Evolutionary conservation across 2,888 invertebrate species (phyloP).

Genomic region (Odontocerum albicorne): DNA sequence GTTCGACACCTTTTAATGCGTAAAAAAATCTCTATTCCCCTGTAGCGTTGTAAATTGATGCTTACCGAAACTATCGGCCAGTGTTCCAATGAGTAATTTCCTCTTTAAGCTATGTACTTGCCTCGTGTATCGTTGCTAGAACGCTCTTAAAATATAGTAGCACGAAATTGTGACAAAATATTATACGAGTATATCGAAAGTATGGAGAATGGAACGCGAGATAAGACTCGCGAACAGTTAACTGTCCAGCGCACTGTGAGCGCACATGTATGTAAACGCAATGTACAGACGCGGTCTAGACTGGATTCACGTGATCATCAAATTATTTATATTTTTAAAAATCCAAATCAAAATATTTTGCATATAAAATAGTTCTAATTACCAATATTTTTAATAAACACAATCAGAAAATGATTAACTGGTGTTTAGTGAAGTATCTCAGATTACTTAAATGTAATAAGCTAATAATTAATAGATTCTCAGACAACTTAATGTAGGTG

Average conservation of each 20-base stretch:
- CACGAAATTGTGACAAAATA: neutral
- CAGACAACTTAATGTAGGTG: slow-evolving; percentile 13
- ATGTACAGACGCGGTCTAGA: neutral
- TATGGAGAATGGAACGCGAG: neutral
- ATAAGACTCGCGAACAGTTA: no score
- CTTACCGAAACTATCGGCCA: neutral
- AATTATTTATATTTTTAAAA: slow-evolving; percentile 2
- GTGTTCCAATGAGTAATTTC: slow-evolving; percentile 4
- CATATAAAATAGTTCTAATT: no score
- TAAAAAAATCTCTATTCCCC: slow-evolving; percentile 1
- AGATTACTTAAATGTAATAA: no score
- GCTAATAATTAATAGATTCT: no score
- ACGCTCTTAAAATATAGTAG: slow-evolving; percentile 10
- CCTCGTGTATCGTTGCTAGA: slow-evolving; percentile 24
- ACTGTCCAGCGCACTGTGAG: neutral
- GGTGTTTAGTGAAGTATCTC: no score
- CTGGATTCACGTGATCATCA: neutral
- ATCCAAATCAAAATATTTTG: no score
- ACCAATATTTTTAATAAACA: no score
- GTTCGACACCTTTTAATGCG: slow-evolving; percentile 6
- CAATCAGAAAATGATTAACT: no score
- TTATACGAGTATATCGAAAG: neutral
- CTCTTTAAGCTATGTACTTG: slow-evolving; percentile 22
- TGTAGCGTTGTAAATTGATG: slow-evolving; percentile 1
- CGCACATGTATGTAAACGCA: neutral